These are phyloP conservation scores for Eueides isabella DNA, from an alignment of 1,140 invertebrate genomes.

Conservation along the genomic window DNA sequence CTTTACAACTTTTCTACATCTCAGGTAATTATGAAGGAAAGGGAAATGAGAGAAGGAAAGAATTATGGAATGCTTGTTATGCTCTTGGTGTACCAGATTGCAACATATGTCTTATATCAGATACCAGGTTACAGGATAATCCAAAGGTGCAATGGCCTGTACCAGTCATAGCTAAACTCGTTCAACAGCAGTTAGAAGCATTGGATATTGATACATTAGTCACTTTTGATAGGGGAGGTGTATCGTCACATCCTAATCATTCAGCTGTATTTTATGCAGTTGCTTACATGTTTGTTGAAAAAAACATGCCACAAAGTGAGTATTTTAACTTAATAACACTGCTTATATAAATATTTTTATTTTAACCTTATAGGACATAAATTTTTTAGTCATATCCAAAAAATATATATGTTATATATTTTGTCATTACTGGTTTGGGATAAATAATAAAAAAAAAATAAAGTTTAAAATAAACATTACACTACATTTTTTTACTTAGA, in stretches of 20 bases:
- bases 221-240: conserved; percentile 95
- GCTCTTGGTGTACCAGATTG: conserved; percentile 89
- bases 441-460: too few relatives aligned
- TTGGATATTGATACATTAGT: conserved; percentile 92
- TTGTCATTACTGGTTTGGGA: too few relatives aligned
- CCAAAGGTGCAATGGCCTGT: conserved; percentile 89
- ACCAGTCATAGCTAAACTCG: conserved; percentile 86
- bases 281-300: conserved; percentile 88
- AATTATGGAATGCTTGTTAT: conserved; percentile 90
- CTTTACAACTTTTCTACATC: conserved; percentile 36
- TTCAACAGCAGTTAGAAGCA: conserved; percentile 88
- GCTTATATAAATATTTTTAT: too few relatives aligned
- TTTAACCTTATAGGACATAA: too few relatives aligned
- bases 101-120: conserved; percentile 88
- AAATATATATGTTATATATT: too few relatives aligned
- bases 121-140: conserved; percentile 89
- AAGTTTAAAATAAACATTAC: too few relatives aligned
- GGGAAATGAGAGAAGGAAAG: conserved; percentile 86
- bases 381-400: too few relatives aligned
- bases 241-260: conserved; percentile 96
- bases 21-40: conserved; percentile 89
- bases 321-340: too few relatives aligned
- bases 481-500: too few relatives aligned
- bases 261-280: conserved; percentile 91
- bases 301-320: conserved; percentile 85